Evolutionary conservation across 2,113 vertebrate species (phyloP), one percentile per base, ranked within the genome.

Genomic region (Andinoacara biseriatus): DNA sequence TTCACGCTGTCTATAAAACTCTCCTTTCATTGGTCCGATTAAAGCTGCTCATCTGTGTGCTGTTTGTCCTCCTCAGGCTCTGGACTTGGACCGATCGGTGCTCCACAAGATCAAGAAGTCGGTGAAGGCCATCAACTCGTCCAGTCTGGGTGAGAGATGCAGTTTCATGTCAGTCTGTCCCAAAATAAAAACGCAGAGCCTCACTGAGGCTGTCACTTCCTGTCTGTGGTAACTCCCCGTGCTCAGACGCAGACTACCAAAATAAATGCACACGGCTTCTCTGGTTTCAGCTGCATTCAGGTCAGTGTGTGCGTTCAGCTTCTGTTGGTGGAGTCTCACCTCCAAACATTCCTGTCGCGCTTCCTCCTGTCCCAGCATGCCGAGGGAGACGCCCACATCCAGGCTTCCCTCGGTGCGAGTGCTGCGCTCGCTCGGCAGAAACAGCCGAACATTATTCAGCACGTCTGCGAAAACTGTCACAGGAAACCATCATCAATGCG

Each of bases 31-130:
- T 4, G 17, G 11, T 17, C 17, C 10, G 15, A 4, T 46, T 15
- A 46, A 15, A 46, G 63, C 43, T 69, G 46, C 17, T 57, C 18
- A 82, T 46, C 38, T 54, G 9, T 11, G 2, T 46, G 29, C 18
- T 18, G 14, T 63, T 29, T 78, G 31, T 87, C 31, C 22, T 43
- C 43, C 2, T 91, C 77, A 99, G 98, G 96, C 93, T 84, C 94
- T 99, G 85, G 98, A 99, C 84, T 95, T 97, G 78, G 98, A 99
- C 90, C 94, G 98, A 82, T 97, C 95, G 17, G 96, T 98, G 90
- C 96, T 99, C 56, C 95, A 97, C 92, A 99, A 98, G 92, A 98
- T 99, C 95, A 99, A 98, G 95, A 99, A 99, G 92, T 98, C 97
- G 0, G 96, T 99, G 87, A 99, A 99, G 95, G 95, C 97, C 62